Base-by-base conservation (phyloP, 2,113 vertebrate species). In the Poeciliopsis occidentalis region DNA sequence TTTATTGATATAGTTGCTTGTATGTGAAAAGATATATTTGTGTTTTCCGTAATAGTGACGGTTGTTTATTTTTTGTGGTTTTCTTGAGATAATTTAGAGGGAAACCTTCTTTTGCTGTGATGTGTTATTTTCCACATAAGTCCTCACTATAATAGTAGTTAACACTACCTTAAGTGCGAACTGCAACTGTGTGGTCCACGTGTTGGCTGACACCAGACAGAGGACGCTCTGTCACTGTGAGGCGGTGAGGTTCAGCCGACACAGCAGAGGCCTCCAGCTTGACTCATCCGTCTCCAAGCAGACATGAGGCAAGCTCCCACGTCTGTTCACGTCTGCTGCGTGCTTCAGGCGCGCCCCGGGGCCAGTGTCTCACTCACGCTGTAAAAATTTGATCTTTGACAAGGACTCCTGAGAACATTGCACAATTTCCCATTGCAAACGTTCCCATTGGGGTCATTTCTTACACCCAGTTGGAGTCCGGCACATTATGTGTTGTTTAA, bases 181-280 rank as follows among this genome's bases (percentile, higher is more conserved):
- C 19, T 13, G 27, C 17, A 34, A 11, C 13, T 22, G 64, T 39
- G 51, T 65, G 57, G 17, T 32, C 82, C 54, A 44, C 61, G 31
- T 39, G 29, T 19, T 37, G 8, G 34, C 7, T 41, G 51, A 60
- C 47, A 41, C 0, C 0, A 54, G 75, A 73, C 68, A 75, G 54
- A 75, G 73, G 62, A 71, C 17, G 65, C 64, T 2, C 1, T 37
- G 47, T 64, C 44, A 65, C 24, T 47, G n/a, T 0, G 24, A 10
- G 71, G 29, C 61, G 79, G 79, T 64, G 77, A 63, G 69, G 73
- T 32, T 34, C 44, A 78, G 44, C 26, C 51, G 19, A 71, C 82
- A 76, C 79, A 64, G 75, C 83, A 84, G 69, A 79, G 80, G 78
- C 68, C 84, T 84, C 75, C 78, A 66, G 51, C 65, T 63, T 89